A percentile compares a stretch with the other conserved stretches of the same genome.
phyloP scores from a whole-genome alignment of 2,113 vertebrate species.

The Melierax canorus region DNA sequence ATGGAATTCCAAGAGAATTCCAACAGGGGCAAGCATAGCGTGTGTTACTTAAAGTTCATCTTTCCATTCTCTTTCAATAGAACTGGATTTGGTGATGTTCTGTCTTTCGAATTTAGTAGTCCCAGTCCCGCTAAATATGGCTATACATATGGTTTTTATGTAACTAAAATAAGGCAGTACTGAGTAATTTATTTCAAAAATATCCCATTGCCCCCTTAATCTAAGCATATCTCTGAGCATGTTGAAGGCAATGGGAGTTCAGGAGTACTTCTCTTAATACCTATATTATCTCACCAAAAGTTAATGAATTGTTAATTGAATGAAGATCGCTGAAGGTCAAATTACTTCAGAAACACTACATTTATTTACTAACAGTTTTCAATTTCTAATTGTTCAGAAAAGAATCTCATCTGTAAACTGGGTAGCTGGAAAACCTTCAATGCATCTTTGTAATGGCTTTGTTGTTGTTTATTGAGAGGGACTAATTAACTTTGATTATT shows the following conservation, averaged over 20 bases:
- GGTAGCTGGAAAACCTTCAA: slow-evolving; percentile 66
- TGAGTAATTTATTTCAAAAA: neutral
- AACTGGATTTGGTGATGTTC: neutral
- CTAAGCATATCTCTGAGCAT: neutral
- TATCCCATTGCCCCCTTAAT: neutral
- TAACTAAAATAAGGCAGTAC: neutral
- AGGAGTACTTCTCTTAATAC: neutral
- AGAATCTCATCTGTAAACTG: slow-evolving; percentile 43
- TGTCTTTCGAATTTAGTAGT: neutral
- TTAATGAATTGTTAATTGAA: slow-evolving; percentile 29
- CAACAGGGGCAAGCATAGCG: neutral
- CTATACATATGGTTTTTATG: neutral
- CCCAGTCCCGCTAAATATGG: neutral
- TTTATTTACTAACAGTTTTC: slow-evolving; percentile 35
- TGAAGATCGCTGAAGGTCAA: slow-evolving; percentile 4
- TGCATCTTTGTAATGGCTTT: slow-evolving; percentile 78
- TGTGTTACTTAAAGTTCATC: neutral
- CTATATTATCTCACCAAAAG: neutral
- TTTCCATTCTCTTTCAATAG: neutral
- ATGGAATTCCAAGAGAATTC: neutral
- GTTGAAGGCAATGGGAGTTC: neutral
- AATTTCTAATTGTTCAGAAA: slow-evolving; percentile 57
- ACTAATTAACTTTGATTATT: slow-evolving; percentile 99
- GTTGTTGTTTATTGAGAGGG: slow-evolving; percentile 82
- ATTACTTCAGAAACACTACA: neutral